Evolutionary conservation across 2,113 vertebrate species (phyloP), one percentile per base, ranked within the genome.

Genomic region (Anseranas semipalmata): DNA sequence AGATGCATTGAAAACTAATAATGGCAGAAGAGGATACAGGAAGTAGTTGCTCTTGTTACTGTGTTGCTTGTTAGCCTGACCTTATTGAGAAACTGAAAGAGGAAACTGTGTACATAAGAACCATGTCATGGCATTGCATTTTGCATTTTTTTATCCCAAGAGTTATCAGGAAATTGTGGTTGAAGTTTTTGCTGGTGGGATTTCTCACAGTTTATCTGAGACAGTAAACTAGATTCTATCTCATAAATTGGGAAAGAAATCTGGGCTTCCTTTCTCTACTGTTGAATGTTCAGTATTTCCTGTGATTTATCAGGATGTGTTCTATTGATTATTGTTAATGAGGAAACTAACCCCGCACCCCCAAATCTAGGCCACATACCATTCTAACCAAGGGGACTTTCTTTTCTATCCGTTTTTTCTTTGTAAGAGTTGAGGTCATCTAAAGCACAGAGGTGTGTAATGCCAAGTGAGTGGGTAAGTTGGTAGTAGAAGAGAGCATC

Each of bases 181-280:
- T 83, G 14, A 82, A 62, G 15, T 48, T 95, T 91, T 93, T 91
- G 25, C 52, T 88, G 63, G 53, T 66, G 19, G 6, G 20, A 28
- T 20, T 87, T 93, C 62, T 92, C 56, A 60, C 3, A 5, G 4
- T 37, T 80, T 80, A 33, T 60, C 10, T 2, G 7, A 92, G 59
- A 37, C 50, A 74, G 41, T 75, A 53, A 80, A 55, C 53, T 73
- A 86, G 37, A 67, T 70, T 85, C 15, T 13, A 1, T 73, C 15
- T 63, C 20, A 45, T 63, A 43, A 88, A 46, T 39, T 76, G n/a
- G 15, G 58, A 84, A 48, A 80, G 43, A 84, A 77, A 77, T 41
- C 24, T 86, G 63, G 13, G 52, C 39, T 95, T 96, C 79, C 82
- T 83, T 94, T 94, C n/a, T n/a, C 24, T 59, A 50, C 27, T 80